Conservation (phyloP, 2,888 invertebrate species). For the Stictocephala bisonia region DNA sequence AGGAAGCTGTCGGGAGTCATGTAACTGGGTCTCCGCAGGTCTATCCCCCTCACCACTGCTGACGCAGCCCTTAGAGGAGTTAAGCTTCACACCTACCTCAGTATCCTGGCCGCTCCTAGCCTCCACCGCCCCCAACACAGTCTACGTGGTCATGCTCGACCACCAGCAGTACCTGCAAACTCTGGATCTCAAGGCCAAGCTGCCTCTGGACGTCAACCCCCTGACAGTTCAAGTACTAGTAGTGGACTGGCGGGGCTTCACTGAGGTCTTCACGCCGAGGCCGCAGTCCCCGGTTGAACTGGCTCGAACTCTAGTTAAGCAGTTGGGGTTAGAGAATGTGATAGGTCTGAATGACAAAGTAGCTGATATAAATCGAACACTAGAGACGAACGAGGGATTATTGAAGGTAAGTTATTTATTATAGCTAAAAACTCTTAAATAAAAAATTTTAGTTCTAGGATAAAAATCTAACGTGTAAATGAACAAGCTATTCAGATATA, state of each 20-base stretch:
- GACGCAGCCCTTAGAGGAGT: conserved; percentile 74
- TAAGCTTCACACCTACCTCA: conserved; percentile 68
- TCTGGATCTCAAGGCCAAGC: conserved; percentile 72
- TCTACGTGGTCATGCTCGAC: conserved; percentile 77
- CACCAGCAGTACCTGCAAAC: conserved; percentile 67
- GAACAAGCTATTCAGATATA: too few species aligned
- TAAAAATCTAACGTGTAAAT: too few species aligned
- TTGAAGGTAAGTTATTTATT: too few species aligned
- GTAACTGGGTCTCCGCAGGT: conserved; percentile 65
- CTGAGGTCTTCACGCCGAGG: conserved; percentile 76
- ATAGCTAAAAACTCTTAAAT: too few species aligned
- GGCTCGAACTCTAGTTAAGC: background rate
- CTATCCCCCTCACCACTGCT: conserved; percentile 72
- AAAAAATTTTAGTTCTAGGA: too few species aligned
- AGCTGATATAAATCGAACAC: too few species aligned
- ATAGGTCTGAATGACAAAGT: too few species aligned
- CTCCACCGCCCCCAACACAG: conserved; percentile 58
- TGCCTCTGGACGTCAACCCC: conserved; percentile 66
- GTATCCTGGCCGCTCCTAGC: conserved; percentile 55
- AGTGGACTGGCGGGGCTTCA: conserved; percentile 75
- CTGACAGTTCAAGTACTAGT: conserved; percentile 75
- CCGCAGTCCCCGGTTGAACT: conserved; percentile 51
- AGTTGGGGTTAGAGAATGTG: conserved; percentile 3
- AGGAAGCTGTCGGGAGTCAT: conserved; percentile 54
- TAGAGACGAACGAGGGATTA: too few species aligned